phyloP scores from a whole-genome alignment of 2,113 vertebrate genomes.

The Pongo abelii region DNA sequence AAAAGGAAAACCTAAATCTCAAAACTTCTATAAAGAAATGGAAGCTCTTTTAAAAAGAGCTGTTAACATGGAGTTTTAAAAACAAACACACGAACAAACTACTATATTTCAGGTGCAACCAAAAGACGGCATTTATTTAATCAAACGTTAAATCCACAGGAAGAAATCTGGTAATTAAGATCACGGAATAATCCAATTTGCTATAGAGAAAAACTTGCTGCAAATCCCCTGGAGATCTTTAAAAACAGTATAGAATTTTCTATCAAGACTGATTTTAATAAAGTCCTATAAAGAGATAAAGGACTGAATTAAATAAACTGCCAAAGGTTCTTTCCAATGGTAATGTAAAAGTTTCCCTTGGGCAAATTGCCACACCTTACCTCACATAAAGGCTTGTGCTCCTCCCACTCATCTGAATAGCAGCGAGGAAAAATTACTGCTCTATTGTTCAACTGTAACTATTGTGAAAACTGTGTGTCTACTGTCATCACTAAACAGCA shows the following conservation, averaged over 20 bases:
- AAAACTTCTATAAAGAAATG: slow-evolving; percentile 37
- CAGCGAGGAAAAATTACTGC: slow-evolving; percentile 5
- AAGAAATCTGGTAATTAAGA: slow-evolving; percentile 30
- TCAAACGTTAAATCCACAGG: slow-evolving; percentile 34
- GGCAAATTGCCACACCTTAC: not conserved
- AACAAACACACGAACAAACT: not conserved
- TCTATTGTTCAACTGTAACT: slow-evolving; percentile 10
- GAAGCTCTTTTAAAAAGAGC: not conserved
- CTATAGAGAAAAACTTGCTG: slow-evolving; percentile 19
- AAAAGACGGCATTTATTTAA: slow-evolving; percentile 43
- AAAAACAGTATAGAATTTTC: slow-evolving; percentile 18
- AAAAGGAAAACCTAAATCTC: slow-evolving; percentile 32
- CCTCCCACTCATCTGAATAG: not conserved
- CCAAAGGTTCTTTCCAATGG: slow-evolving; percentile 34
- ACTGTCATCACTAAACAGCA: not conserved
- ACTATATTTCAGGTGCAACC: not conserved
- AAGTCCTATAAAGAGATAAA: slow-evolving; percentile 47
- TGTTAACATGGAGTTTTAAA: slow-evolving; percentile 6
- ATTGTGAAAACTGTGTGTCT: slow-evolving; percentile 4
- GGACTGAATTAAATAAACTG: slow-evolving; percentile 34
- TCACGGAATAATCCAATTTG: not conserved
- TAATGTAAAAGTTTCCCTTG: slow-evolving; percentile 12
- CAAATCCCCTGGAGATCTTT: slow-evolving; percentile 46
- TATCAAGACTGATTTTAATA: slow-evolving; percentile 43
- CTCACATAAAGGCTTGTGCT: not conserved